A percentile compares a stretch with the other conserved stretches of the same genome.
These are phyloP conservation scores for Calidris pugnax DNA, from an alignment of 2,113 vertebrate genomes.

Conservation along the genomic window DNA sequence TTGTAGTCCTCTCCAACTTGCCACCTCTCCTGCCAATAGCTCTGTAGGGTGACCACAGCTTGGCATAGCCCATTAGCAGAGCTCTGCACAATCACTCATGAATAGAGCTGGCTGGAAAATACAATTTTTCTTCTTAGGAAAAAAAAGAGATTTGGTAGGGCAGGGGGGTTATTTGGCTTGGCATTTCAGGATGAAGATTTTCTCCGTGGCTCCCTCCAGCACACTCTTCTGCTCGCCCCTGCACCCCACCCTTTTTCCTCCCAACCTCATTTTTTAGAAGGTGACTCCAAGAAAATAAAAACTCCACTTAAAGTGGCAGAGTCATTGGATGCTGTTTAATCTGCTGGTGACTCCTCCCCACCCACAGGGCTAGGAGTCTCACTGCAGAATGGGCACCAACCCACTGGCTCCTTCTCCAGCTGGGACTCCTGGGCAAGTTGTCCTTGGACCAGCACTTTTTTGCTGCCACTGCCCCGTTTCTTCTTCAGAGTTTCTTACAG, in stretches of 20 bases:
- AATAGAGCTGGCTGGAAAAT: slow-evolving; percentile 17
- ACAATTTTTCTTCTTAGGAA: not conserved
- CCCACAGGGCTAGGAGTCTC: not conserved
- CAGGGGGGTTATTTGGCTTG: not conserved
- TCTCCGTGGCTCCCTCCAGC: not conserved
- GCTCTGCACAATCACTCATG: slow-evolving; percentile 26
- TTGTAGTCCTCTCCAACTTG: slow-evolving; percentile 56
- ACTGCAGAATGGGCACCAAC: not conserved
- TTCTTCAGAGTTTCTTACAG: not conserved
- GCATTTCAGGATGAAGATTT: not conserved
- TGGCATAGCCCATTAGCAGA: slow-evolving; percentile 57
- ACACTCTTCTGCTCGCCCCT: not conserved
- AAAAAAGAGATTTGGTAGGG: not conserved
- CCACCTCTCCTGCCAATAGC: slow-evolving; percentile 53
- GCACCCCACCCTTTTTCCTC: not conserved
- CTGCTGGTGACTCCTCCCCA: not conserved
- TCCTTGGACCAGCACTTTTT: not conserved
- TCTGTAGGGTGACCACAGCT: slow-evolving; percentile 47
- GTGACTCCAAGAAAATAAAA: not conserved
- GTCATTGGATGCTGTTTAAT: not conserved
- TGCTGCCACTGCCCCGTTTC: not conserved
- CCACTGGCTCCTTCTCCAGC: not conserved
- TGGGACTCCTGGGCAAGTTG: not conserved
- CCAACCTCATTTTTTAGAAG: not conserved
- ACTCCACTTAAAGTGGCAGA: not conserved